Conservation (phyloP, 2,113 vertebrate species). For the Lasiurus cinereus region DNA sequence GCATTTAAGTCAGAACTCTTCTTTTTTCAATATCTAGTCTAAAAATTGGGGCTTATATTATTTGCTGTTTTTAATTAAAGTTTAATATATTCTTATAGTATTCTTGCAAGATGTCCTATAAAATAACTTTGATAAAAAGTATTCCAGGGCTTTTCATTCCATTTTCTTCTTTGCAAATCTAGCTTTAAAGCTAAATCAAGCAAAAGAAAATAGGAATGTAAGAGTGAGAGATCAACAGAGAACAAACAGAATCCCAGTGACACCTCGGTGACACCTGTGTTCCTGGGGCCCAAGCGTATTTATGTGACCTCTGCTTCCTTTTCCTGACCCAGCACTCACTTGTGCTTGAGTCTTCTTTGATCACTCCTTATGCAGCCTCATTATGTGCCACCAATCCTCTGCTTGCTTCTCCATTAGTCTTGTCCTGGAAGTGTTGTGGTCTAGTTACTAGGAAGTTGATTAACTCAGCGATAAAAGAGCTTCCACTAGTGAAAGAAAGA, state of each 20-base stretch:
- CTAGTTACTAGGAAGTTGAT: neutral
- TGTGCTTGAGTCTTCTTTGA: neutral
- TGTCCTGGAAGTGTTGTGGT: neutral
- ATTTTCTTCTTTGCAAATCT: neutral
- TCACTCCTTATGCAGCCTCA: neutral
- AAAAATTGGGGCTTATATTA: neutral
- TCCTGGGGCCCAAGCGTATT: neutral
- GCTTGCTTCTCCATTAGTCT: neutral
- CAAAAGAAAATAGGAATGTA: neutral
- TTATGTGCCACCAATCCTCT: neutral
- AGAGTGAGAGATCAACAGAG: neutral
- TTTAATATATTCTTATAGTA: neutral
- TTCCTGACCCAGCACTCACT: neutral
- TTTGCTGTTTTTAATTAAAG: constrained; percentile 35
- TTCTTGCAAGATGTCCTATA: neutral
- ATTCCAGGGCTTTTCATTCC: neutral
- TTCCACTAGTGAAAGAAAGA: neutral
- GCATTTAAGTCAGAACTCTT: neutral
- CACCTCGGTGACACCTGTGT: neutral
- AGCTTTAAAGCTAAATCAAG: neutral
- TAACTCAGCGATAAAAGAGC: neutral
- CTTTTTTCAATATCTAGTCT: neutral
- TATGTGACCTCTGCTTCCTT: neutral
- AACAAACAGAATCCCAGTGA: neutral
- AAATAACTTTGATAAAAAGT: constrained; percentile 5